These are phyloP conservation scores for Babylonia areolata DNA, from an alignment of 1,140 invertebrate species.

Conservation along the genomic window DNA sequence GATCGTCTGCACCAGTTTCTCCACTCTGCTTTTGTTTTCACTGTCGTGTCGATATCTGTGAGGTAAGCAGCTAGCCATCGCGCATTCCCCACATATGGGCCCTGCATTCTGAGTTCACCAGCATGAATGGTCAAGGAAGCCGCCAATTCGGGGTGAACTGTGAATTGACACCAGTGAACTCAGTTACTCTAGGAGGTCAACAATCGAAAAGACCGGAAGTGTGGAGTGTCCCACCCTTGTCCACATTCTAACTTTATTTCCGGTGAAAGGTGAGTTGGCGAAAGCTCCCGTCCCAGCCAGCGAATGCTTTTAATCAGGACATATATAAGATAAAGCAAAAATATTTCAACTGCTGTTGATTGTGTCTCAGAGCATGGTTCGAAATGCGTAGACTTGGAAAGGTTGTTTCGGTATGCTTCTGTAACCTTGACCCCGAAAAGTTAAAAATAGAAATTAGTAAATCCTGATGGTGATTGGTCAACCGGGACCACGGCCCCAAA, in stretches of 20 bases:
- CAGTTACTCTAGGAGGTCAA: not conserved
- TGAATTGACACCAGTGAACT: not conserved
- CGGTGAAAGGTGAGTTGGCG: no score
- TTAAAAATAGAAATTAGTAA: constrained; percentile 5
- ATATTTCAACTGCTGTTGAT: no score
- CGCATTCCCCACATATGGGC: not conserved
- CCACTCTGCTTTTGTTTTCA: constrained; percentile 27
- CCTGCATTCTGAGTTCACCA: not conserved
- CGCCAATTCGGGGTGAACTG: not conserved
- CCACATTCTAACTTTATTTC: not conserved
- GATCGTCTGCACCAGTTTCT: constrained; percentile 36
- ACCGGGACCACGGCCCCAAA: not conserved
- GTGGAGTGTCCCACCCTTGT: not conserved
- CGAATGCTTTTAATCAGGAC: no score
- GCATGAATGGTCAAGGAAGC: not conserved
- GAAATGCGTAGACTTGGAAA: no score
- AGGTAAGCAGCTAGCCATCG: constrained; percentile 18
- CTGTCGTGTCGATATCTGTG: constrained; percentile 1
- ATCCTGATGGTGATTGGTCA: not conserved
- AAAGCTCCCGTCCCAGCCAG: no score
- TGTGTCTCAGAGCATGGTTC: no score
- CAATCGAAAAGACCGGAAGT: not conserved
- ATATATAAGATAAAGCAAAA: no score
- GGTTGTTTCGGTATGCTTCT: not conserved
- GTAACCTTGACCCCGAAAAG: not conserved